Conservation (phyloP, 1,140 invertebrate genomes). For the Drosophila dunni region DNA sequence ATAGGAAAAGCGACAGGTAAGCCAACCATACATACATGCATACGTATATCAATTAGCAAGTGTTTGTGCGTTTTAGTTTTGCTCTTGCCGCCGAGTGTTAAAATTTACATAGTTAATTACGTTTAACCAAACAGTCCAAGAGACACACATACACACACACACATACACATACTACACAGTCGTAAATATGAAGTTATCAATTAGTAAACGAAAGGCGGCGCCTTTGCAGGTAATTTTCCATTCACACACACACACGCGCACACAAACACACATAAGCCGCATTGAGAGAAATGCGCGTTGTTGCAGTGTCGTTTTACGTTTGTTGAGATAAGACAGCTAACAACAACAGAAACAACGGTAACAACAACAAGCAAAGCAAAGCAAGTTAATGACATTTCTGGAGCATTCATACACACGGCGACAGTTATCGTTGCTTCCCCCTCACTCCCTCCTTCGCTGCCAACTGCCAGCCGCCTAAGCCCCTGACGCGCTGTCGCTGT, state of each 20-base stretch:
- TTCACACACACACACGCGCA: constrained; percentile 11
- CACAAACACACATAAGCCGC: constrained; percentile 5
- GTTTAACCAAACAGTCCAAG: constrained; percentile 21
- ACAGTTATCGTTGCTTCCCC: constrained; percentile 24
- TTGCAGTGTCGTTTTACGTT: constrained; percentile 53
- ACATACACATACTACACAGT: neutral
- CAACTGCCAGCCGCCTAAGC: neutral
- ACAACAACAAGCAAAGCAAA: constrained; percentile 52
- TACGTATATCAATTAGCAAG: constrained; percentile 11
- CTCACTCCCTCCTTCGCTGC: constrained; percentile 1
- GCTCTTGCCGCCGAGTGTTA: constrained; percentile 31
- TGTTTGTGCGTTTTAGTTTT: constrained; percentile 5
- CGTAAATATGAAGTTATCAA: constrained; percentile 66
- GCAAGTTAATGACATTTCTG: constrained; percentile 71
- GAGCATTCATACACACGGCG: constrained; percentile 61
- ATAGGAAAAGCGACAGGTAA: constrained; percentile 48
- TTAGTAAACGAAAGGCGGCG: constrained; percentile 59
- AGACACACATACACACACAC: constrained; percentile 1
- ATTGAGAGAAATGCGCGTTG: constrained; percentile 4
- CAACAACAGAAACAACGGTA: constrained; percentile 16
- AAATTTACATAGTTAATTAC: constrained; percentile 73
- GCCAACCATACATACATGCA: constrained; percentile 2
- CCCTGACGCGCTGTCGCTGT: neutral
- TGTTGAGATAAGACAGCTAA: constrained; percentile 57
- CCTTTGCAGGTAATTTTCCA: constrained; percentile 72